Conservation (phyloP, 2,888 invertebrate genomes). For the Dicyrtoma fusca region DNA sequence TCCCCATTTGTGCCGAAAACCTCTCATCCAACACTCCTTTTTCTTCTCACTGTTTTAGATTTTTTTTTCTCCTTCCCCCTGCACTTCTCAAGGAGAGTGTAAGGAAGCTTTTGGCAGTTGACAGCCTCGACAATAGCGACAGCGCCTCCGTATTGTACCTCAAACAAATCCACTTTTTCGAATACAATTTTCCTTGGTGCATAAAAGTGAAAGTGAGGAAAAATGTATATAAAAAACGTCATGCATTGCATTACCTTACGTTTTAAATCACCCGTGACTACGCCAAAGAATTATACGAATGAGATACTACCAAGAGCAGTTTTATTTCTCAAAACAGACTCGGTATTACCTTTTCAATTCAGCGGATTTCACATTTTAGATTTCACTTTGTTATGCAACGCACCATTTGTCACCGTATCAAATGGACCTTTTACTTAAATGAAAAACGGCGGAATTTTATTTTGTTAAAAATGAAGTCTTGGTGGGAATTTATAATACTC, state of each 20-base stretch:
- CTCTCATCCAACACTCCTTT: not conserved
- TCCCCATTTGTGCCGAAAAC: not conserved
- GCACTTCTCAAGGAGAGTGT: not conserved
- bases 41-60: not conserved
- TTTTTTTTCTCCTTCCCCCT: not conserved
- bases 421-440: constrained; percentile 4
- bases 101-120: constrained; percentile 4
- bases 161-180: not conserved
- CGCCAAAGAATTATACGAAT: not conserved
- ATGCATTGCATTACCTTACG: not conserved
- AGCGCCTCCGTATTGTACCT: not conserved
- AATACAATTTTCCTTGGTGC: not conserved
- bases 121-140: constrained; percentile 8
- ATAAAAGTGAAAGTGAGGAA: not conserved
- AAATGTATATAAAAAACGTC: not conserved
- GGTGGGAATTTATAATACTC: not conserved
- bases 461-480: not conserved
- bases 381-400: constrained; percentile 4
- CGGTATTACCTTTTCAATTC: too few relatives aligned
- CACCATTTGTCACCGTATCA: not conserved
- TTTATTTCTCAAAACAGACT: not conserved
- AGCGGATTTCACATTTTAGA: not conserved
- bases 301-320: not conserved
- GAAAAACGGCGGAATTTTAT: constrained; percentile 6
- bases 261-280: constrained; percentile 10